phyloP scores from a whole-genome alignment of 2,797 vertebrate genomes.

The Naso thynnoides region DNA sequence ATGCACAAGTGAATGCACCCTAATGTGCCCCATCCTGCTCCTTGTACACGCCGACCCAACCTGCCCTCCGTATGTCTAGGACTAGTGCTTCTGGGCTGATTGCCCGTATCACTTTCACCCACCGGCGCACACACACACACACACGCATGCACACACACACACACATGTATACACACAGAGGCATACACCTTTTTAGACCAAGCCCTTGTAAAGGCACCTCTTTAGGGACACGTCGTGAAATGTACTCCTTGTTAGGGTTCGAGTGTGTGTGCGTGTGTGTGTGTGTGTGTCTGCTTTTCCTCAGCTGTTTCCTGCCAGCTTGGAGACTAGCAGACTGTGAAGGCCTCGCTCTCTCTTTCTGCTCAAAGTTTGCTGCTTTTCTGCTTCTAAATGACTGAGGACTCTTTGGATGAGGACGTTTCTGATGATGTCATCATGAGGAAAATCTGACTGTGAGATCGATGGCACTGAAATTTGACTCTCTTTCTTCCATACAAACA shows the following conservation, averaged over 20 bases:
- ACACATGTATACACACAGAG: slow-evolving; percentile 32
- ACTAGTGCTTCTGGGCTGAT: slow-evolving; percentile 76
- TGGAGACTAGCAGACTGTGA: slow-evolving; percentile 77
- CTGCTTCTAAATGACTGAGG: slow-evolving; percentile 39
- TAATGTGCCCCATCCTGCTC: slow-evolving; percentile 62
- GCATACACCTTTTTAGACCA: slow-evolving; percentile 76
- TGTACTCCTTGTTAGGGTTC: slow-evolving; percentile 76
- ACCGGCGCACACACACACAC: slow-evolving; percentile 26
- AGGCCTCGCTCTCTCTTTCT: slow-evolving; percentile 53
- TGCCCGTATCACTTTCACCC: slow-evolving; percentile 81
- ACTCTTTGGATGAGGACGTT: slow-evolving; percentile 31
- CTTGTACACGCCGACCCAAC: slow-evolving; percentile 69
- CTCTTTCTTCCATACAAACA: slow-evolving; percentile 3
- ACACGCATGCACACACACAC: slow-evolving; percentile 20
- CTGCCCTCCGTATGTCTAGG: slow-evolving; percentile 74
- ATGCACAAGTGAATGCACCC: slow-evolving; percentile 24
- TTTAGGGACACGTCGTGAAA: slow-evolving; percentile 76
- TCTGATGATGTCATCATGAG: slow-evolving; percentile 41
- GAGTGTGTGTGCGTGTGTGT: slow-evolving; percentile 36
- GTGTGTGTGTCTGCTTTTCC: slow-evolving; percentile 80
- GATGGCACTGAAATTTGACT: slow-evolving; percentile 19
- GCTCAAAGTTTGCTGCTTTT: slow-evolving; percentile 42
- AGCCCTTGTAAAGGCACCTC: slow-evolving; percentile 79
- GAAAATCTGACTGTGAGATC: slow-evolving; percentile 44
- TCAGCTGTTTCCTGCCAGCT: slow-evolving; percentile 86